These are phyloP conservation scores for Hipparchia sbordonii DNA, from an alignment of 2,888 invertebrate genomes.

Conservation along the genomic window DNA sequence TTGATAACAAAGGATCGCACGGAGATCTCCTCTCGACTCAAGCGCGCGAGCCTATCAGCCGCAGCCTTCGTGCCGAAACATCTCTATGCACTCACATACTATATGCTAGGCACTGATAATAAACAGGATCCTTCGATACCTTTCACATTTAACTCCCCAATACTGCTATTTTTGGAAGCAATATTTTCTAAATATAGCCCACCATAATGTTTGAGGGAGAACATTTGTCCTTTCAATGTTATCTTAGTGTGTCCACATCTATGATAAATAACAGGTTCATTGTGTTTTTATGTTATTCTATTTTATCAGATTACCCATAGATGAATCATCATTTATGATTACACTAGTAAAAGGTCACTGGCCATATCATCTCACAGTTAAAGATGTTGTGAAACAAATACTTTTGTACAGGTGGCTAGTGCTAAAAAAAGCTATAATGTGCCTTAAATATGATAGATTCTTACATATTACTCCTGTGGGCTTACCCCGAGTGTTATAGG, in stretches of 20 bases:
- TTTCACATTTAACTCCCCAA: slow-evolving; percentile 34
- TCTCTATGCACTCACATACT: slow-evolving; percentile 31
- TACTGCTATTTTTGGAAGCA: slow-evolving; percentile 77
- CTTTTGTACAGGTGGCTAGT: slow-evolving; percentile 24
- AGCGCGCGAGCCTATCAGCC: slow-evolving; percentile 26
- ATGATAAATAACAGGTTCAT: slow-evolving; percentile 37
- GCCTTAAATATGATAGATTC: too few relatives aligned
- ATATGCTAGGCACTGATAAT: slow-evolving; percentile 33
- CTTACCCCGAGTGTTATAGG: too few relatives aligned
- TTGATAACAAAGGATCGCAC: slow-evolving; percentile 80
- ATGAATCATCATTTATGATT: slow-evolving; percentile 78
- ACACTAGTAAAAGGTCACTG: slow-evolving; percentile 40
- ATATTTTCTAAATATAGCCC: slow-evolving; percentile 79
- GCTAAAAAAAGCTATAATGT: too few relatives aligned
- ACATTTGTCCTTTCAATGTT: slow-evolving; percentile 57
- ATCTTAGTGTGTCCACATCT: slow-evolving; percentile 39
- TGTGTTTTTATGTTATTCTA: slow-evolving; percentile 52
- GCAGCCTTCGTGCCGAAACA: slow-evolving; percentile 25
- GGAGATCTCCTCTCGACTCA: slow-evolving; percentile 41
- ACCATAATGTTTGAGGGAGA: slow-evolving; percentile 72
- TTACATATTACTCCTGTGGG: too few relatives aligned
- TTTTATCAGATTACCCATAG: slow-evolving; percentile 61
- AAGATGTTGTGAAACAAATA: slow-evolving; percentile 54
- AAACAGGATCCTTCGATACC: slow-evolving; percentile 27
- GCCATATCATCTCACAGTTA: slow-evolving; percentile 49